phyloP scores from a whole-genome alignment of 2,888 invertebrate genomes.

The Chloroclystis v-ata region DNA sequence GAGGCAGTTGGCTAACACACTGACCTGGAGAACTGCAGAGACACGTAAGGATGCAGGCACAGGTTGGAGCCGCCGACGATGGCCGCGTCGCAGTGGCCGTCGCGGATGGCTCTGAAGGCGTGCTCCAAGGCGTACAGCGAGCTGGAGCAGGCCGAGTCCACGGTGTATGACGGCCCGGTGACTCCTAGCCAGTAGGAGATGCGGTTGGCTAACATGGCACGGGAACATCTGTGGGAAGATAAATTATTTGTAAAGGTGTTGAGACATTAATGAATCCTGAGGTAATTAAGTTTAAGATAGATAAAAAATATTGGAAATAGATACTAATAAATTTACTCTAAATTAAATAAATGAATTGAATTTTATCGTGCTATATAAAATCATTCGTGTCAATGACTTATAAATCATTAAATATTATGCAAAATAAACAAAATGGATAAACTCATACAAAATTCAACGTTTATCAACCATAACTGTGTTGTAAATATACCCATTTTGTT shows the following conservation, averaged over 20 bases:
- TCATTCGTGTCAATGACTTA: too few species aligned
- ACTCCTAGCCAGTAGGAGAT: constrained; percentile 93
- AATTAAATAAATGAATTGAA: too few species aligned
- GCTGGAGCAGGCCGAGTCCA: constrained; percentile 97
- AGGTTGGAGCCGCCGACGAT: constrained; percentile 93
- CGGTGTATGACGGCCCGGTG: constrained; percentile 91
- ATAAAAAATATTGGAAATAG: too few species aligned
- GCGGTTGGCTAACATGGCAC: constrained; percentile 94
- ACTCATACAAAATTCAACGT: too few species aligned
- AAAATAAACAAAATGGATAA: too few species aligned
- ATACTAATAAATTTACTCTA: too few species aligned
- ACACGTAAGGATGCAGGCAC: constrained; percentile 91
- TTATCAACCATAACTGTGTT: too few species aligned
- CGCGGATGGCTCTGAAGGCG: constrained; percentile 85
- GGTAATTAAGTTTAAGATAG: too few species aligned
- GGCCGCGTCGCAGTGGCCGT: constrained; percentile 91
- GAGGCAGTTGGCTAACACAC: not conserved
- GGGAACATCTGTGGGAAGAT: constrained; percentile 81
- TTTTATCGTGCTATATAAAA: too few species aligned
- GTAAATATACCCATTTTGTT: too few species aligned
- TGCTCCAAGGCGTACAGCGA: constrained; percentile 92
- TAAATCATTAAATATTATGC: too few species aligned
- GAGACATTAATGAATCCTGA: too few species aligned
- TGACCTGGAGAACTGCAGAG: constrained; percentile 90
- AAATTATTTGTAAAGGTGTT: not conserved